Conservation (phyloP, 2,888 invertebrate genomes). For the Sminthurides aquaticus region DNA sequence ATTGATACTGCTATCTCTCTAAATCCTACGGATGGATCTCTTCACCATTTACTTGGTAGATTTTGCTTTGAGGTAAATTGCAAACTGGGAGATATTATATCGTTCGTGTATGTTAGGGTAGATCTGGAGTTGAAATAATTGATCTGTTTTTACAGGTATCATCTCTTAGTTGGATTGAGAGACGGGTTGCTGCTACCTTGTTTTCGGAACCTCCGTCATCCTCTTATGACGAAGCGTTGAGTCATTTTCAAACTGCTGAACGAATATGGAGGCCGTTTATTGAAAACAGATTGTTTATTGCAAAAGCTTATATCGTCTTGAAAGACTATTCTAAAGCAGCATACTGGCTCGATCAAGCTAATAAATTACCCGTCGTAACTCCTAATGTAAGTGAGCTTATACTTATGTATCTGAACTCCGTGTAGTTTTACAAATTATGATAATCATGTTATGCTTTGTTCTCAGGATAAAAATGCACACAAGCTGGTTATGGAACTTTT, state of each 20-base stretch:
- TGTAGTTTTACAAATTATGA: neutral
- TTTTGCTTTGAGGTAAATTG: conserved; percentile 58
- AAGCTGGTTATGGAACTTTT: conserved; percentile 37
- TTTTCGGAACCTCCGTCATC: conserved; percentile 59
- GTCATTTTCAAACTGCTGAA: conserved; percentile 54
- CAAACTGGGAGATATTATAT: neutral
- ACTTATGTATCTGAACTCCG: neutral
- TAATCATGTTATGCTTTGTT: too few species aligned
- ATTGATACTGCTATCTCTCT: conserved; percentile 58
- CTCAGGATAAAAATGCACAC: conserved; percentile 45
- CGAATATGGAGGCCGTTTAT: conserved; percentile 53
- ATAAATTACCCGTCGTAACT: conserved; percentile 42
- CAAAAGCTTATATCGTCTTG: conserved; percentile 54
- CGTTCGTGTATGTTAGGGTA: neutral
- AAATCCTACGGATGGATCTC: conserved; percentile 55
- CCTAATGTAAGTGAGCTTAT: conserved; percentile 45
- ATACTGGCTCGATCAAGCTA: conserved; percentile 49
- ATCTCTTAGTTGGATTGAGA: conserved; percentile 58
- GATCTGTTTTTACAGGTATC: conserved; percentile 49
- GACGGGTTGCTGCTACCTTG: conserved; percentile 58
- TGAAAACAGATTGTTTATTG: conserved; percentile 54
- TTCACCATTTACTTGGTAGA: conserved; percentile 63
- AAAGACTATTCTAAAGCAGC: conserved; percentile 52
- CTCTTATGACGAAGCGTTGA: conserved; percentile 57
- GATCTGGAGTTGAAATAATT: too few species aligned